Percentiles rank a stretch among this genome's conserved stretches.
Conservation (phyloP, 1,140 invertebrate genomes). For the Danaus plexippus region DNA sequence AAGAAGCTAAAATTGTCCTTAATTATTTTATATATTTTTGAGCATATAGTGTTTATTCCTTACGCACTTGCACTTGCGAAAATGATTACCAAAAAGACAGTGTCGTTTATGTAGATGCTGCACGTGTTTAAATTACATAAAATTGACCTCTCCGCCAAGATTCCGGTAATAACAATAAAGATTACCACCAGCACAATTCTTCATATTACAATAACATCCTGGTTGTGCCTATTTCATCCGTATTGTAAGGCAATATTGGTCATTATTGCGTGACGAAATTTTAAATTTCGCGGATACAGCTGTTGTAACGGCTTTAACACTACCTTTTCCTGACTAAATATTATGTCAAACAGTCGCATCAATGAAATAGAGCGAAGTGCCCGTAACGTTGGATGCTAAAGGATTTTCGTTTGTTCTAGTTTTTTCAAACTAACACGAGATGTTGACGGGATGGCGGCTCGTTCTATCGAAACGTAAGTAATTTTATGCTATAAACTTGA, state of each 20-base stretch:
- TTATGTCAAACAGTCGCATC: constrained; percentile 34
- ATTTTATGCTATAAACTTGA: constrained; percentile 1
- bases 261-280: constrained; percentile 18
- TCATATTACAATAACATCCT: constrained; percentile 2
- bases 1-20: too few relatives aligned
- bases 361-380: constrained; percentile 20
- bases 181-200: neutral
- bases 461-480: constrained; percentile 54
- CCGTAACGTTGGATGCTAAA: constrained; percentile 15
- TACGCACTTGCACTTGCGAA: too few relatives aligned
- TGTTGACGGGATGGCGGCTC: constrained; percentile 58
- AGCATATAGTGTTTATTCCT: too few relatives aligned
- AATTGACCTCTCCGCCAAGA: constrained; percentile 23
- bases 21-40: too few relatives aligned
- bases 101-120: too few relatives aligned
- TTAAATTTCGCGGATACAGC: constrained; percentile 17
- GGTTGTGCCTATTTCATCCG: constrained; percentile 7
- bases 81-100: too few relatives aligned
- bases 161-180: constrained; percentile 39
- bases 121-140: neutral
- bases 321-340: constrained; percentile 51
- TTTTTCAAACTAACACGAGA: constrained; percentile 27
- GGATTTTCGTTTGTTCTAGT: constrained; percentile 33
- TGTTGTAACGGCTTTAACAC: constrained; percentile 24
- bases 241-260: constrained; percentile 12